These are phyloP conservation scores for Glaucopsyche alexis DNA, from an alignment of 2,888 invertebrate species.

Conservation along the genomic window DNA sequence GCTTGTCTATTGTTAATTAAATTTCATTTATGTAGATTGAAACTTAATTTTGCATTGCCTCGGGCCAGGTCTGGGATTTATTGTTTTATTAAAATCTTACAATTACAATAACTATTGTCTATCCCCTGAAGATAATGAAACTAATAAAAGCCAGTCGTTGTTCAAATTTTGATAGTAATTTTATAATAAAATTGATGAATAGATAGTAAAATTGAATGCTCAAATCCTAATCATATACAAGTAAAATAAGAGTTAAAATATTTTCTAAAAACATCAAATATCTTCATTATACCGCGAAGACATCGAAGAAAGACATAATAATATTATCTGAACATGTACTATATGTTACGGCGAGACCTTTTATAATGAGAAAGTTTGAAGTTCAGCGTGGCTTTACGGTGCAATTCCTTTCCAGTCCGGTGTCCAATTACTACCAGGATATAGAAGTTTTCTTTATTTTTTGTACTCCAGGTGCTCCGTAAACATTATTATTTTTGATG, in stretches of 20 bases:
- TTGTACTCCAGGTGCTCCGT: background rate
- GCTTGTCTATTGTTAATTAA: conserved; percentile 48
- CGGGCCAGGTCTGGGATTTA: conserved; percentile 37
- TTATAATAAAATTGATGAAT: too few species aligned
- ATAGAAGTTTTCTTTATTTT: conserved; percentile 12
- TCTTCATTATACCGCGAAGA: background rate
- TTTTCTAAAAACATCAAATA: background rate
- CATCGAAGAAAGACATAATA: background rate
- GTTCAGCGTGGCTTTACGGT: conserved; percentile 8
- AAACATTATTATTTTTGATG: conserved; percentile 17
- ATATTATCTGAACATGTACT: conserved; percentile 2
- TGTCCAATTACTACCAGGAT: conserved; percentile 28
- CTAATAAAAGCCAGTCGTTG: background rate
- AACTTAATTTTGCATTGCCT: conserved; percentile 56
- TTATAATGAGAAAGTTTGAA: conserved; percentile 26
- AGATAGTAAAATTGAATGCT: too few species aligned
- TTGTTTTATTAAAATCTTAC: conserved; percentile 53
- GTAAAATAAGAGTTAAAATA: too few species aligned
- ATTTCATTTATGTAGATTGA: conserved; percentile 52
- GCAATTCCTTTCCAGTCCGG: conserved; percentile 24
- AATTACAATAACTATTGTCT: conserved; percentile 47
- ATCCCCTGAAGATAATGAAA: background rate
- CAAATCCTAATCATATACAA: too few species aligned
- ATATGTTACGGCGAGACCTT: conserved; percentile 11
- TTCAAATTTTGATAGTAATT: background rate